Base-by-base conservation (phyloP, 2,113 vertebrate species). In the Lepidothrix coronata region DNA sequence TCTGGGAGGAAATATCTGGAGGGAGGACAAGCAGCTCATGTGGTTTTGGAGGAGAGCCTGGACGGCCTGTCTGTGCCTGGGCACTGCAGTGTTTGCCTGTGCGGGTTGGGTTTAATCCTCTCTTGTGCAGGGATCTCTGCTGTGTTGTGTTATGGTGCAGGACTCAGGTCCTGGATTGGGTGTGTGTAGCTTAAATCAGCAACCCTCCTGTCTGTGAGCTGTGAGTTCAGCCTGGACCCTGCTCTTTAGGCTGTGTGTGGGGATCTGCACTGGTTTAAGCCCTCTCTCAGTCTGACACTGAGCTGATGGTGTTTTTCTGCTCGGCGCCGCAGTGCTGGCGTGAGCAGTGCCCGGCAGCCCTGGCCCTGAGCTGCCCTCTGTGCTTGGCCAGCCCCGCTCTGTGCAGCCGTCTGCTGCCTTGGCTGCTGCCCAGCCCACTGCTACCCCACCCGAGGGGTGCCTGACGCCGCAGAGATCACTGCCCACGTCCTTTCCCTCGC, bases 111-210 rank as follows among this genome's bases (percentile, higher is more conserved):
- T 63, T 80, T 51, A 23, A 51, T 52, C 23, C 66, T 44, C 2
- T 7, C 25, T 5, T 4, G 12, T 52, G 5, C 9, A 49, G 55
- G 24, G 16, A 15, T 81, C 41, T 70, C 61, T 66, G 31, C 46
- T 48, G 33, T 2, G 27, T 33, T 0, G 0, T 31, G 2, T 6
- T 17, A 27, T 22, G 57, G 8, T 24, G 71, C 39, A 41, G n/a
- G 30, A 14, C 17, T 52, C 0, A 1, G 17, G 12, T 17, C 13
- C 35, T 5, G 14, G 18, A 5, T 1, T 1, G 15, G 35, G 11
- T 20, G 1, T 0, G 0, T 0, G 31, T 0, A 30, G 14, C 20
- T 52, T 9, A 19, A 79, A 63, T 12, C 13, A 25, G 6, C 31
- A 30, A 3, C 51, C 13, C 4, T 35, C 11, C 44, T 16, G 6